Percentiles rank a stretch among this genome's conserved stretches.
These are phyloP conservation scores for Pelecanoides urinatrix DNA, from an alignment of 2,113 vertebrate genomes.

Conservation along the genomic window DNA sequence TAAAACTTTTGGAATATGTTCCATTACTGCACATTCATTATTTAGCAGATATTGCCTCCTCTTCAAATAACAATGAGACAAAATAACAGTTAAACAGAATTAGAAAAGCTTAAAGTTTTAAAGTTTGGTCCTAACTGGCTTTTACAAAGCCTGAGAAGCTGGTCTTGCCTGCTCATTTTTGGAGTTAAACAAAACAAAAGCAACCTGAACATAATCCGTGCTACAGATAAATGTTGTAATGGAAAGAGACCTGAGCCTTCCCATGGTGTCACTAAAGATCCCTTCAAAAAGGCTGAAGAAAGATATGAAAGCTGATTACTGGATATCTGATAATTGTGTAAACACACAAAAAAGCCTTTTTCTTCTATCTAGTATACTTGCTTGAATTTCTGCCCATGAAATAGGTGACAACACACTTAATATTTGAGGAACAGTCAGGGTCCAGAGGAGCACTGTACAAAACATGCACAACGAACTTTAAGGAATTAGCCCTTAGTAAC, in stretches of 20 bases:
- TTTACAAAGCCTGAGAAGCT: not conserved
- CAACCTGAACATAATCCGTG: not conserved
- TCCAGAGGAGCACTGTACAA: not conserved
- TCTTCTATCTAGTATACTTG: not conserved
- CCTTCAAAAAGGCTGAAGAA: not conserved
- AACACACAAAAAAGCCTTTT: not conserved
- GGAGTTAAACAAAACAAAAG: not conserved
- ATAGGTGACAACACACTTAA: not conserved
- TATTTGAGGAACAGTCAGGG: not conserved
- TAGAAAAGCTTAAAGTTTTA: not conserved
- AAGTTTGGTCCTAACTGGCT: not conserved
- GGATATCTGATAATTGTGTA: not conserved
- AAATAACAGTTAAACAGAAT: not conserved
- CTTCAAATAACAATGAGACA: not conserved
- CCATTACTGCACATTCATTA: not conserved
- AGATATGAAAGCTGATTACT: not conserved
- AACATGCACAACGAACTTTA: not conserved
- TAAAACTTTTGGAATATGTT: not conserved
- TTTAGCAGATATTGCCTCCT: not conserved
- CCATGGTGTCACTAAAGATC: not conserved
- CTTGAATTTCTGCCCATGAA: not conserved
- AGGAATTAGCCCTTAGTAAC: not conserved
- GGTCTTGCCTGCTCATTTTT: not conserved
- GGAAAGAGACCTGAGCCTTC: not conserved
- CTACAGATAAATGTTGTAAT: not conserved